Base-by-base conservation (phyloP, 37 sponge, comb jelly and placozoan species). In the Halisarca cf. caerulea region DNA sequence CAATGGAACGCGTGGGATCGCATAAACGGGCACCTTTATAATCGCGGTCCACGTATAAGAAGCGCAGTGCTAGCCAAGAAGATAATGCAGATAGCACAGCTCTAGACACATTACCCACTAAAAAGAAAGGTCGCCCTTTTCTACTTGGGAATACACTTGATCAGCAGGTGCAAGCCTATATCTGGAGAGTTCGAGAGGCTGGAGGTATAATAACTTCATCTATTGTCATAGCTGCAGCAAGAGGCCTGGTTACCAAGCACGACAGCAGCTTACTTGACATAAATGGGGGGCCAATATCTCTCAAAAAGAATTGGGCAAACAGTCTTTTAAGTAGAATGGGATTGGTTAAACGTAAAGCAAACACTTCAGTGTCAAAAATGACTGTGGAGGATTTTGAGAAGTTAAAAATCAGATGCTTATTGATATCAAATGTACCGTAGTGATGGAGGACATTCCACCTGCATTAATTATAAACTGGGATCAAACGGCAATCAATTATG, bases 401-500 rank as follows among this genome's bases (percentile, higher is more conserved):
- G 3, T n/a, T 71, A 59, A 69, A 84, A 74, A 84, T 44, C 73
- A 69, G 71, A 43, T 33, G 18, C 27, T 84, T 18, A 9, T 2
- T 23, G 84, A 84, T 40, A 71, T 70, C 41, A 11, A 55, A n/a
- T 42, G 47, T 23, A 54, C 39, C 28, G 84, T 40, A 1, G 4
- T 18, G 9, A 30, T 84, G 5, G 84, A 71, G 8, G 84, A 84
- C 3, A 71, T 84, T 2, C 53, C 84, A 35, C 32, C 55, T 37
- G 83, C 70, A 2, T 53, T 71, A 3, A 57, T 81, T 9, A 84
- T 84, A 37, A 84, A 71, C 39, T 74, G 84, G 84, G 73, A 47
- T 83, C 83, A 83, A 27, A 83, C 83, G 73, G 83, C 70, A 45
- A n/a, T 69, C 0, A 71, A 84, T 0, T 84, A 84, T 55, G 84